Conservation (phyloP, 2,797 vertebrate species). For the Poecilia velifera region DNA sequence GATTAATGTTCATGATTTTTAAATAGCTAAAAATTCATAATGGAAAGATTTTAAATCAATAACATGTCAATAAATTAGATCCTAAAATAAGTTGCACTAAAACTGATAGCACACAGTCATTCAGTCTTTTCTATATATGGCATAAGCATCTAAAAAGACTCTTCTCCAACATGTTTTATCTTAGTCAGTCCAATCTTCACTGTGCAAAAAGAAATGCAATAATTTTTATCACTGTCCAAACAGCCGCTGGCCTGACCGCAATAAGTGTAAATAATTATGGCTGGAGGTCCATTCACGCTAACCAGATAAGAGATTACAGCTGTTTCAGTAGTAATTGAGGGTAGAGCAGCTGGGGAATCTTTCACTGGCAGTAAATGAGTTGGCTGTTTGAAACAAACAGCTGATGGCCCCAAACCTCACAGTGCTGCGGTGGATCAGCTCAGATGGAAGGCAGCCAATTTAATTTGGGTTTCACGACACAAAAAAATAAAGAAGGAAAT, state of each 20-base stretch:
- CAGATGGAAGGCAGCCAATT: not conserved
- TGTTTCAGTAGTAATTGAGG: not conserved
- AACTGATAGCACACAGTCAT: not conserved
- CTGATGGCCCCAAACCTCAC: not conserved
- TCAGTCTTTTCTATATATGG: not conserved
- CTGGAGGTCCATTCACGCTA: not conserved
- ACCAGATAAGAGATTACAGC: constrained; percentile 11
- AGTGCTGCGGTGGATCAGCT: not conserved
- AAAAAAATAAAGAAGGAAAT: not conserved
- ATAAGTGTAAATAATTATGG: not conserved
- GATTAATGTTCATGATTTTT: too few species aligned
- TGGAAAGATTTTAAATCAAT: not conserved
- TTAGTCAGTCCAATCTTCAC: not conserved
- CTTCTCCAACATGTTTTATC: not conserved
- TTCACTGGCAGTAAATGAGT: not conserved
- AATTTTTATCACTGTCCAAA: constrained; percentile 1
- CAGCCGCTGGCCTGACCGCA: not conserved
- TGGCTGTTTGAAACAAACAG: not conserved
- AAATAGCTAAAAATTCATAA: too few species aligned
- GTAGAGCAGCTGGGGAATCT: constrained; percentile 1
- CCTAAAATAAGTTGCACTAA: not conserved
- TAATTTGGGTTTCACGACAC: not conserved
- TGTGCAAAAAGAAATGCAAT: not conserved
- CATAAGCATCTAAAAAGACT: not conserved
- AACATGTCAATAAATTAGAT: not conserved